These are phyloP conservation scores for Eublepharis macularius DNA, from an alignment of 2,113 vertebrate genomes.

Conservation along the genomic window DNA sequence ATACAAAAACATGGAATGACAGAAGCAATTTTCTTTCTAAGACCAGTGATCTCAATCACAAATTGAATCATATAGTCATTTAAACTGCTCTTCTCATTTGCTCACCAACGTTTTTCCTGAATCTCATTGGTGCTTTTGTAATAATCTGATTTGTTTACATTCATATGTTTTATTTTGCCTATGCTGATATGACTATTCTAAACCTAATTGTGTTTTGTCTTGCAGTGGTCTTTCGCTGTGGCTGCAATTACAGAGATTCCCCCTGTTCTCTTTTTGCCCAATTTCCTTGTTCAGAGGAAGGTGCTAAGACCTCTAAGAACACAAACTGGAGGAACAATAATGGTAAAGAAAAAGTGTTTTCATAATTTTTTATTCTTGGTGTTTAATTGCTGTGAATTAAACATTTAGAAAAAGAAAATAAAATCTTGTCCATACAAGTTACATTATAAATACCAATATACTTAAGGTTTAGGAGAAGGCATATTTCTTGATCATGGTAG, in stretches of 20 bases:
- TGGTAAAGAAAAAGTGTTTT: conserved; percentile 77
- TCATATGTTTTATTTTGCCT: not conserved
- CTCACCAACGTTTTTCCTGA: not conserved
- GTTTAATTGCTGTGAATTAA: fast-evolving
- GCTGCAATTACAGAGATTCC: conserved; percentile 96
- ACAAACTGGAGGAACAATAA: conserved; percentile 96
- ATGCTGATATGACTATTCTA: not conserved
- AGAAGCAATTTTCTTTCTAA: not conserved
- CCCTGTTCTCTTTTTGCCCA: conserved; percentile 90
- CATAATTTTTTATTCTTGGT: not conserved
- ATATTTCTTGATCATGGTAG: not conserved
- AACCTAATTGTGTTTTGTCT: not conserved
- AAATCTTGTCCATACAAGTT: not conserved
- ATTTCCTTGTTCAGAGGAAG: conserved; percentile 93
- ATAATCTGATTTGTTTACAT: not conserved
- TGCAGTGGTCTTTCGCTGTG: conserved; percentile 92
- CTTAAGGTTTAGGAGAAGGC: not conserved
- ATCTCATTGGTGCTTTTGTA: not conserved
- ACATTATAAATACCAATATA: not conserved
- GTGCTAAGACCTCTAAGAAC: conserved; percentile 89
- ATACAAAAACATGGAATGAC: not conserved
- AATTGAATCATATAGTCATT: not conserved
- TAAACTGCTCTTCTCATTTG: not conserved
- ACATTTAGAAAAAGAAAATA: not conserved
- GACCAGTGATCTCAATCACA: not conserved